These are phyloP conservation scores for Macroglossus sobrinus DNA, from an alignment of 2,113 vertebrate genomes.

Conservation along the genomic window DNA sequence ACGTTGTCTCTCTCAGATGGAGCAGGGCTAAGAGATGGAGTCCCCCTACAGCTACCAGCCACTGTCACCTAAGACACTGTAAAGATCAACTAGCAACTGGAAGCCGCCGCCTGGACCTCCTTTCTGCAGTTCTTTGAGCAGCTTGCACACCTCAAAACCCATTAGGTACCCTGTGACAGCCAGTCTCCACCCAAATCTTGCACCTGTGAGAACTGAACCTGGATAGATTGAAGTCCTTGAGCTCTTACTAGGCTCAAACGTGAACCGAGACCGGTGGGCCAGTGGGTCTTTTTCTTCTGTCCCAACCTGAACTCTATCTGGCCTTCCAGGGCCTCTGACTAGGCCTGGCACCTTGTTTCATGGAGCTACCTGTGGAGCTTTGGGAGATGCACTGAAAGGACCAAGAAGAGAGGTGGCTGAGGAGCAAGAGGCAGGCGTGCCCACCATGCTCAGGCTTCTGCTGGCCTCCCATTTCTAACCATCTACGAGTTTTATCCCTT, in stretches of 20 bases:
- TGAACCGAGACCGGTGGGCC: conserved; percentile 40
- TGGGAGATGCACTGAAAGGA: background rate
- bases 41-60: conserved; percentile 91
- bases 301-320: conserved; percentile 50
- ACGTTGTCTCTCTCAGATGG: conserved; percentile 92
- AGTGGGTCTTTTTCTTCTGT: conserved; percentile 15
- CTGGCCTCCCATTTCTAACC: background rate
- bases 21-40: conserved; percentile 97
- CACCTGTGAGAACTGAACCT: background rate
- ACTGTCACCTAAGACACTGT: conserved; percentile 90
- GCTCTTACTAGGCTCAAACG: background rate
- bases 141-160: conserved; percentile 90
- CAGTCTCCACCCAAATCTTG: background rate
- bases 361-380: background rate
- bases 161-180: conserved; percentile 92
- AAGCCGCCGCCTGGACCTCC: conserved; percentile 86
- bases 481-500: conserved; percentile 65
- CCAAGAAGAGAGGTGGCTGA: background rate
- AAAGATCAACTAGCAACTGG: conserved; percentile 95
- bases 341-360: background rate
- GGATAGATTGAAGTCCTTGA: background rate
- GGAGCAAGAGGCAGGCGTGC: background rate
- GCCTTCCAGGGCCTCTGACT: background rate
- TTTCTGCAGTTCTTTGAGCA: conserved; percentile 91
- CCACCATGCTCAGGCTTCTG: background rate